Conservation (phyloP, 2,113 vertebrate genomes). For the Pterocles gutturalis region DNA sequence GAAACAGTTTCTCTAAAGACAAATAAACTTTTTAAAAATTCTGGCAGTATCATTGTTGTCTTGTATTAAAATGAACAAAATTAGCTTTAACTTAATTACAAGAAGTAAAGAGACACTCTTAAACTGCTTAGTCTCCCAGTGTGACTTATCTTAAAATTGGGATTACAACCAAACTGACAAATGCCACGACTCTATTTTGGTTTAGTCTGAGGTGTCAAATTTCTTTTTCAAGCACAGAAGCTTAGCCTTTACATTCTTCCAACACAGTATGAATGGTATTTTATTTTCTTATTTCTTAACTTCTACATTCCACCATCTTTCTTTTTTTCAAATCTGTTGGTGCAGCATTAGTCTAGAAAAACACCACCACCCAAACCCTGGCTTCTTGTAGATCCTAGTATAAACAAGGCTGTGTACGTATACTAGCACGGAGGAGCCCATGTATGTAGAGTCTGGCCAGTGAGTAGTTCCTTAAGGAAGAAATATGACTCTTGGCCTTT, state of each 20-base stretch:
- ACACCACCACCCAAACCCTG: background rate
- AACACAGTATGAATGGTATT: background rate
- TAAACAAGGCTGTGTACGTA: conserved; percentile 8
- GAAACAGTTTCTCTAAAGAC: background rate
- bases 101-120: background rate
- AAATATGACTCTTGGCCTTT: background rate
- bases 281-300: conserved; percentile 47
- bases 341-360: conserved; percentile 37
- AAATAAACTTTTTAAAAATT: conserved; percentile 40
- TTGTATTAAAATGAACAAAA: conserved; percentile 43
- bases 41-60: conserved; percentile 34
- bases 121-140: background rate
- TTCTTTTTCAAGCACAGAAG: conserved; percentile 15
- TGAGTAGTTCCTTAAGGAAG: background rate
- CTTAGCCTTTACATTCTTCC: conserved; percentile 2
- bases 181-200: background rate
- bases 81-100: conserved; percentile 3
- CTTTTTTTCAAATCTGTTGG: background rate
- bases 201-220: conserved; percentile 58
- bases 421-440: background rate
- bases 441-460: background rate
- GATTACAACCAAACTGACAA: conserved; percentile 20
- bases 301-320: conserved; percentile 10
- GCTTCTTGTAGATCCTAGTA: conserved; percentile 23
- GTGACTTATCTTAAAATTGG: background rate